Evolutionary conservation across 2,888 invertebrate species (phyloP), one percentile per base, ranked within the genome.

Genomic region (Unio pictorum): DNA sequence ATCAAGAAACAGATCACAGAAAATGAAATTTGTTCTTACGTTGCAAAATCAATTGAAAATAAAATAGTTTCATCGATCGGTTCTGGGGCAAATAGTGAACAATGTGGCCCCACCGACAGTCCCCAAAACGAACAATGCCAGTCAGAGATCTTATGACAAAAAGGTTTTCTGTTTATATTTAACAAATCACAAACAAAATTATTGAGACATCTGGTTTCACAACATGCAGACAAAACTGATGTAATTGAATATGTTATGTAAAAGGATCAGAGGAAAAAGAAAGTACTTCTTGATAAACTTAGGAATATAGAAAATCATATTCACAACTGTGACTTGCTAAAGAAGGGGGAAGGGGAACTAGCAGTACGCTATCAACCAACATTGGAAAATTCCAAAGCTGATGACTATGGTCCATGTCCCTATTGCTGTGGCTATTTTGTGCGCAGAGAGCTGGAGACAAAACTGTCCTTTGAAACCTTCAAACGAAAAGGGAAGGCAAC

Each of bases 301-400:
- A 57, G 59, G 20, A 66, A 66, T 66, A 11, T 66, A 28, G 66
- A 30, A 6, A 66, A 66, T 30, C 58, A 66, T 58, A 11, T 66
- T 0, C 66, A 66, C 34, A 66, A 66, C 66, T 58, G n/a, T 3
- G 23, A 54, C 30, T 45, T 58, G 18, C 4, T 66, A 59, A 26
- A 58, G 20, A n/a, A 18, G 11, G 66, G 66, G 8, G 15, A 18
- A 11, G 66, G 66, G 17, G n/a, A 30, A 30, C 54, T 66, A 23
- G 58, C 59, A 45, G 66, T 66, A 34, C 4, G 15, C 4, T 58
- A 66, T 59, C 15, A 45, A 45, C 66, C 58, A n/a, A 18, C 20
- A 15, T n/a, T 58, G 1, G 18, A 57, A 15, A 23, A 18, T 3
- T 20, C 28, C 26, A 58, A 11, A 55, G 8, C 8, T 15, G 66